phyloP scores from a whole-genome alignment of 2,797 vertebrate genomes.

The Arnoldichthys spilopterus region DNA sequence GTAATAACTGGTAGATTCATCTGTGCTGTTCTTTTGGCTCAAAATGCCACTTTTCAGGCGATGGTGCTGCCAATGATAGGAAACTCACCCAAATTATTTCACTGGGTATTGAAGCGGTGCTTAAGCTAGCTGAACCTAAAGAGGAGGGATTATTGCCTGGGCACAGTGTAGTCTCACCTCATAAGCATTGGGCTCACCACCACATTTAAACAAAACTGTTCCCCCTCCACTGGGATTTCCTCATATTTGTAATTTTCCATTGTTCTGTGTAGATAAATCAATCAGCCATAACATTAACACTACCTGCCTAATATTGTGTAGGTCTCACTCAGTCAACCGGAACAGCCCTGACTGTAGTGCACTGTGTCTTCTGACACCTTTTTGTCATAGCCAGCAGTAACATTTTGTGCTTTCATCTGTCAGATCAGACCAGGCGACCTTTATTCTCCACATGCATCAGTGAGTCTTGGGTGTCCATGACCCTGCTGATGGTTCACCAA shows the following conservation, averaged over 20 bases:
- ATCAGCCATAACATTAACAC: too few species aligned
- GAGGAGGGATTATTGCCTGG: background rate
- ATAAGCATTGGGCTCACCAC: background rate
- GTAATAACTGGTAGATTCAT: conserved; percentile 10
- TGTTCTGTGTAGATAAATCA: background rate
- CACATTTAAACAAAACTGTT: background rate
- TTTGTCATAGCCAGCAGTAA: too few species aligned
- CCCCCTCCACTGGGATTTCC: background rate
- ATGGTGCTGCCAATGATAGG: background rate
- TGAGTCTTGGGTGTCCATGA: too few species aligned
- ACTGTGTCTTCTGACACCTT: too few species aligned
- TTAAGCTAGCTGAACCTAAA: conserved; percentile 1
- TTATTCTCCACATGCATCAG: too few species aligned
- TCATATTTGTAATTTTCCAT: background rate
- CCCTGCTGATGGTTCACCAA: too few species aligned
- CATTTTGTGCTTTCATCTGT: too few species aligned
- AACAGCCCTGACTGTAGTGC: too few species aligned
- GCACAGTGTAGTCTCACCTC: background rate
- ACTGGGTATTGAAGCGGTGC: background rate
- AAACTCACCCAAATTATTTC: background rate
- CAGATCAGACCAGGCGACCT: too few species aligned
- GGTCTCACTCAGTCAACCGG: too few species aligned
- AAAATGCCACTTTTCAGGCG: conserved; percentile 15
- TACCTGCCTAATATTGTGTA: too few species aligned
- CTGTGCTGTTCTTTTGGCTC: conserved; percentile 10